Percentiles rank a stretch among this genome's conserved stretches.
Evolutionary conservation across 2,797 vertebrate species (phyloP).

Genomic region (Miichthys miiuy): DNA sequence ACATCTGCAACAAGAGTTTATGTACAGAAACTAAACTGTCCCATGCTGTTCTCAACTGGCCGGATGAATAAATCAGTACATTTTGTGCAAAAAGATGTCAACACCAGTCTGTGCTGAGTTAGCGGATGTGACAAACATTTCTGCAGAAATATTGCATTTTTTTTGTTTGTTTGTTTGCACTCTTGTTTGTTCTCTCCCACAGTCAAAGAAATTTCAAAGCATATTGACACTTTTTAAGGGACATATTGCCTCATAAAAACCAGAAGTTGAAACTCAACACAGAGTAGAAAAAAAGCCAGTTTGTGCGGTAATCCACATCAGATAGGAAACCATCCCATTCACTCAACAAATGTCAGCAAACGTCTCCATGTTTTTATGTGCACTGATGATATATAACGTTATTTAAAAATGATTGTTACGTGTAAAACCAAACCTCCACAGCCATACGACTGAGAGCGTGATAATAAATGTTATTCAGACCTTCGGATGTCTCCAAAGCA

Average conservation of each 20-base stretch:
- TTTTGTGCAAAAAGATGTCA: neutral
- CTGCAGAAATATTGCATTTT: no score
- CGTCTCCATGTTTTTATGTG: neutral
- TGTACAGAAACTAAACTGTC: slow-evolving; percentile 31
- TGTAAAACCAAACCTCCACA: neutral
- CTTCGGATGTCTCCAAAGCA: neutral
- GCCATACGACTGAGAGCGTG: neutral
- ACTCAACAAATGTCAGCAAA: neutral
- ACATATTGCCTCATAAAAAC: neutral
- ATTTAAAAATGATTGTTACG: neutral
- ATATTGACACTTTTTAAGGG: neutral
- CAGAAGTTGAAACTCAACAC: neutral
- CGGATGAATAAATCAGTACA: neutral
- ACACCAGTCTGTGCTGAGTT: neutral
- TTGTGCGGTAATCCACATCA: neutral
- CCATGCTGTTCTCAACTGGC: slow-evolving; percentile 9
- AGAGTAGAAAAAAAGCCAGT: neutral
- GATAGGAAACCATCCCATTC: neutral
- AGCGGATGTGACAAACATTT: neutral
- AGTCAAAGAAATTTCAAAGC: neutral
- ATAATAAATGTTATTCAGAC: neutral
- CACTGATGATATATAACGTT: neutral
- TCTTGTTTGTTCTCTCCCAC: no score
- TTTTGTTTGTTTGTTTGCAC: no score
- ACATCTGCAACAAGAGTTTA: slow-evolving; percentile 57